phyloP scores from a whole-genome alignment of 2,888 invertebrate genomes.

The Vannuccia rotundouncinata region DNA sequence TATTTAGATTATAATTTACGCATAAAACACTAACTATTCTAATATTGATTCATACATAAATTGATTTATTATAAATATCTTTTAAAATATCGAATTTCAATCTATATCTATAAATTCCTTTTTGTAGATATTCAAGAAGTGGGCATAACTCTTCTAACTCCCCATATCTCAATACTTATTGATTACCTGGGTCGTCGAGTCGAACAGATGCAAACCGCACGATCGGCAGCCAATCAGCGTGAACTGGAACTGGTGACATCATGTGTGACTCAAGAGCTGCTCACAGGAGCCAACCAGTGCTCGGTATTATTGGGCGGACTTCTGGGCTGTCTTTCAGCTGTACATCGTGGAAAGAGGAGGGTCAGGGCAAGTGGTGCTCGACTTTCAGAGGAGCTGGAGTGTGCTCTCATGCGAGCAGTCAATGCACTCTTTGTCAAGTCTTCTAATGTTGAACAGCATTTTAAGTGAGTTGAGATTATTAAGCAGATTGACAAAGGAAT shows the following conservation, averaged over 20 bases:
- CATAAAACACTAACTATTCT: too few relatives aligned
- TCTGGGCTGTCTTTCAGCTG: background rate
- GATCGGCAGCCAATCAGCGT: background rate
- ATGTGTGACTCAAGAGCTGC: background rate
- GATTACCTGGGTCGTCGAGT: background rate
- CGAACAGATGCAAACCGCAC: background rate
- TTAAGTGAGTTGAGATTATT: background rate
- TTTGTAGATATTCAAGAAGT: background rate
- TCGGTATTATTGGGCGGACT: background rate
- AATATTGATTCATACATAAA: too few relatives aligned
- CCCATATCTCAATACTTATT: background rate
- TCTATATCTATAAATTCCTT: background rate
- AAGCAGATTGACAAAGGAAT: too few relatives aligned
- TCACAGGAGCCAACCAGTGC: background rate
- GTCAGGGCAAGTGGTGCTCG: background rate
- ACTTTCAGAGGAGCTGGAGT: background rate
- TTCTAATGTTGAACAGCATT: background rate
- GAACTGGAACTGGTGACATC: background rate
- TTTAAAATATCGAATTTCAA: too few relatives aligned
- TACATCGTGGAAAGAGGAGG: background rate
- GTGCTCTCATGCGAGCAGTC: background rate
- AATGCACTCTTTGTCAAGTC: background rate
- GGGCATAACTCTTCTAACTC: background rate
- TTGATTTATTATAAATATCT: too few relatives aligned
- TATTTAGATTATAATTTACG: too few relatives aligned